Percentiles rank a stretch among this genome's conserved stretches.
phyloP scores from a whole-genome alignment of 2,888 invertebrate species.

The Zootermopsis nevadensis region DNA sequence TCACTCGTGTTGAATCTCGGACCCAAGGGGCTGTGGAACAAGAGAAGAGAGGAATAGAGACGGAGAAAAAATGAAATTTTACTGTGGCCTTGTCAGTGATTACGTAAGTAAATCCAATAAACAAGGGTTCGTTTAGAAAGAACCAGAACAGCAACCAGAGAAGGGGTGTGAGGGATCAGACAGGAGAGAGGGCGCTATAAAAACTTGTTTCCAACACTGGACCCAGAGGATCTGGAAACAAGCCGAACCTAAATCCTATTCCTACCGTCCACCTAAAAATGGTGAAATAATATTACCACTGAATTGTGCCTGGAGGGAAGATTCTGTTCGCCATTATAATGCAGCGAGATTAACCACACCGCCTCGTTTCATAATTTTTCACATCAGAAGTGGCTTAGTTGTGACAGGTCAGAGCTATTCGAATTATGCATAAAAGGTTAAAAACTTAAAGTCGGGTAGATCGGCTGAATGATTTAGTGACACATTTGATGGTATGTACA shows the following conservation, averaged over 20 bases:
- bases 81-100: conserved; percentile 44
- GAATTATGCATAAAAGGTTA: not conserved
- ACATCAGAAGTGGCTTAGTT: not conserved
- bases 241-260: not conserved
- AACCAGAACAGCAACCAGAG: conserved; percentile 19
- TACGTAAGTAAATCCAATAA: conserved; percentile 48
- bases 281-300: not conserved
- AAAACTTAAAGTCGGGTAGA: too few species aligned
- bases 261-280: not conserved
- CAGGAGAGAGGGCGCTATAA: conserved; percentile 17
- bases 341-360: not conserved
- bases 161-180: conserved; percentile 6
- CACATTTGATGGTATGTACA: too few species aligned
- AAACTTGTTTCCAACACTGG: not conserved
- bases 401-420: not conserved
- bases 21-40: conserved; percentile 35
- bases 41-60: conserved; percentile 26
- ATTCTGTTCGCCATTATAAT: not conserved
- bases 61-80: conserved; percentile 43
- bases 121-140: conserved; percentile 36
- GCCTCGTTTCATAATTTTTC: not conserved
- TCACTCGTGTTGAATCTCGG: conserved; percentile 30
- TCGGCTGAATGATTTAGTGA: too few species aligned
- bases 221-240: not conserved
- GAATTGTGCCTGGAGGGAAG: not conserved